Conservation (phyloP, 1,140 invertebrate genomes). For the Temnothorax longispinosus region DNA sequence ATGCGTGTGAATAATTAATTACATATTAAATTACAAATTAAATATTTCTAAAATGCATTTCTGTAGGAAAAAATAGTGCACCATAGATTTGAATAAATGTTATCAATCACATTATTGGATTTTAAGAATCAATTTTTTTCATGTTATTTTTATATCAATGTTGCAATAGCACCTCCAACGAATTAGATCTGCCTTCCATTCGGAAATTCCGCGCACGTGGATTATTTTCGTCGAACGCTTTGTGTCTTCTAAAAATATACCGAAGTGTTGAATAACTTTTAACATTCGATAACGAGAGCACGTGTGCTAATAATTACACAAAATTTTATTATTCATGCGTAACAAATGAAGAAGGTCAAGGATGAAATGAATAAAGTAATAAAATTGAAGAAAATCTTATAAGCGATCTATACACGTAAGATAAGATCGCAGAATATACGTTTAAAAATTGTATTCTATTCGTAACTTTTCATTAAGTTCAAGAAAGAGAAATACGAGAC, state of each 20-base stretch:
- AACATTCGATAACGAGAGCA: conserved; percentile 46
- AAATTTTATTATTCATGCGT: not conserved
- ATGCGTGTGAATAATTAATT: not conserved
- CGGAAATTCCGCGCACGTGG: not conserved
- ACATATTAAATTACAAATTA: no score
- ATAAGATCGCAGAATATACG: not conserved
- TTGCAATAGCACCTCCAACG: not conserved
- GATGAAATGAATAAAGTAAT: conserved; percentile 20
- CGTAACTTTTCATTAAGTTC: not conserved
- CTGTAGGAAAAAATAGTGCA: not conserved
- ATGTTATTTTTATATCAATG: conserved; percentile 20
- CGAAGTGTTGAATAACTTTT: conserved; percentile 36
- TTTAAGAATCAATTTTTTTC: conserved; percentile 14
- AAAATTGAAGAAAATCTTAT: not conserved
- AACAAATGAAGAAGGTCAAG: conserved; percentile 31
- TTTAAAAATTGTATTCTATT: conserved; percentile 8
- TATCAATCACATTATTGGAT: not conserved
- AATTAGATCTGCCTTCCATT: conserved; percentile 27
- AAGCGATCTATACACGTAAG: not conserved
- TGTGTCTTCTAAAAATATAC: conserved; percentile 58
- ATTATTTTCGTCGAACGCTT: conserved; percentile 41
- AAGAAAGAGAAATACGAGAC: not conserved
- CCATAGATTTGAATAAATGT: not conserved
- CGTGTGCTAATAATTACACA: conserved; percentile 43
- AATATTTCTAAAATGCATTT: not conserved